phyloP scores from a whole-genome alignment of 2,888 invertebrate species.

The Pammene aurita region DNA sequence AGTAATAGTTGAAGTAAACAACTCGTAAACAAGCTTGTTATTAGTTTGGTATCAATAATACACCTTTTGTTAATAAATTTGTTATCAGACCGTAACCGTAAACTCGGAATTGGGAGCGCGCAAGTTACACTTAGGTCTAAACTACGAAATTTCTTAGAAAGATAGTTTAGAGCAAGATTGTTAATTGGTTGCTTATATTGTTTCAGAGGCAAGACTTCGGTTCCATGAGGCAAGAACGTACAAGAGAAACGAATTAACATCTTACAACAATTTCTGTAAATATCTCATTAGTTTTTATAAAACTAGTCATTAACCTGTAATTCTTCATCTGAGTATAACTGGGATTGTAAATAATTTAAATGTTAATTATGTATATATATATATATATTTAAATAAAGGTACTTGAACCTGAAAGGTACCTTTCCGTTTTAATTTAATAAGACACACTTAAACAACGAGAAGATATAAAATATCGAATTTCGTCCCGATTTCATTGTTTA shows the following conservation, averaged over 20 bases:
- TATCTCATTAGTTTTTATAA: constrained; percentile 41
- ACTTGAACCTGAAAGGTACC: too few species aligned
- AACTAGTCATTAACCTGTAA: constrained; percentile 25
- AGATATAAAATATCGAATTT: too few species aligned
- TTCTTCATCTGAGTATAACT: constrained; percentile 4
- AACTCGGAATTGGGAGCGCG: too few species aligned
- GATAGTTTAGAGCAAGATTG: too few species aligned
- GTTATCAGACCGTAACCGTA: too few species aligned
- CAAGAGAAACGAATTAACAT: constrained; percentile 74
- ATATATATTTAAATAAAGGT: too few species aligned
- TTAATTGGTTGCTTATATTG: constrained; percentile 37
- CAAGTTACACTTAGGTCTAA: too few species aligned
- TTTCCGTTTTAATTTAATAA: too few species aligned
- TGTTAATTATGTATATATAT: background rate
- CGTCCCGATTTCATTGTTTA: too few species aligned
- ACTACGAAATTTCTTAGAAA: too few species aligned
- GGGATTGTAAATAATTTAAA: constrained; percentile 1
- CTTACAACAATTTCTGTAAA: constrained; percentile 71
- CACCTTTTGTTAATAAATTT: too few species aligned
- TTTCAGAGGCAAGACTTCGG: constrained; percentile 76
- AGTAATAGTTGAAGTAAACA: background rate
- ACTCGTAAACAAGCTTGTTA: background rate
- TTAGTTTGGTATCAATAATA: background rate
- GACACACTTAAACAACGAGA: too few species aligned
- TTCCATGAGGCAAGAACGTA: constrained; percentile 76